phyloP scores from a whole-genome alignment of 2,113 vertebrate genomes.

The Microcebus griseorufus region DNA sequence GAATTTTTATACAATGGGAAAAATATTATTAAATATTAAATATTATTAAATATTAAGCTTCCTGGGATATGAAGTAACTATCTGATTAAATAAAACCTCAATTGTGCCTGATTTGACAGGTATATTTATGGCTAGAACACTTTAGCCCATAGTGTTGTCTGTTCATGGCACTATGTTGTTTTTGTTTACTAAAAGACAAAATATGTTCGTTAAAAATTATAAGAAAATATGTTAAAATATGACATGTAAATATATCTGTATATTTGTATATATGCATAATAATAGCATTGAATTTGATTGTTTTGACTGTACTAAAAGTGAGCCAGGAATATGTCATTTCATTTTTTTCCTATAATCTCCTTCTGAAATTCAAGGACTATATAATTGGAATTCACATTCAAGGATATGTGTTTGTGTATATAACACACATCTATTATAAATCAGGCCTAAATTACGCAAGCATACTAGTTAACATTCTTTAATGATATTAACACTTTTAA shows the following conservation, averaged over 20 bases:
- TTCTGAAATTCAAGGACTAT: slow-evolving; percentile 50
- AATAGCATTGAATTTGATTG: slow-evolving; percentile 37
- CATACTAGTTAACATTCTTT: slow-evolving; percentile 71
- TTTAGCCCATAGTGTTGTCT: not conserved
- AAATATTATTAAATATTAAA: slow-evolving; percentile 21
- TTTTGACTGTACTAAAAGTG: slow-evolving; percentile 55
- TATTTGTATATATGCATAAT: not conserved
- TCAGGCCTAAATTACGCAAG: slow-evolving; percentile 72
- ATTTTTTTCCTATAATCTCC: slow-evolving; percentile 58
- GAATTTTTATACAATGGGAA: slow-evolving; percentile 13
- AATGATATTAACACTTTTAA: slow-evolving; percentile 80
- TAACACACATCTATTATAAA: slow-evolving; percentile 59
- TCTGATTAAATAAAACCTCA: not conserved
- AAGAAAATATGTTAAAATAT: slow-evolving; percentile 1
- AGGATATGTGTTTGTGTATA: slow-evolving; percentile 50
- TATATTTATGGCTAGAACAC: not conserved
- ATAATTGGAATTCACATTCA: not conserved
- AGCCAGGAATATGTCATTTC: slow-evolving; percentile 61
- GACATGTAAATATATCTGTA: not conserved
- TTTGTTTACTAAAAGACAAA: not conserved
- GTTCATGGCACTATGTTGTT: not conserved
- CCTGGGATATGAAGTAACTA: not conserved
- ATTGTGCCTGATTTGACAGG: not conserved
- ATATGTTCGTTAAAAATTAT: slow-evolving; percentile 22
- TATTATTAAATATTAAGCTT: not conserved